Evolutionary conservation across 2,888 invertebrate genomes (phyloP).

Genomic region (Herminia tarsipennalis): DNA sequence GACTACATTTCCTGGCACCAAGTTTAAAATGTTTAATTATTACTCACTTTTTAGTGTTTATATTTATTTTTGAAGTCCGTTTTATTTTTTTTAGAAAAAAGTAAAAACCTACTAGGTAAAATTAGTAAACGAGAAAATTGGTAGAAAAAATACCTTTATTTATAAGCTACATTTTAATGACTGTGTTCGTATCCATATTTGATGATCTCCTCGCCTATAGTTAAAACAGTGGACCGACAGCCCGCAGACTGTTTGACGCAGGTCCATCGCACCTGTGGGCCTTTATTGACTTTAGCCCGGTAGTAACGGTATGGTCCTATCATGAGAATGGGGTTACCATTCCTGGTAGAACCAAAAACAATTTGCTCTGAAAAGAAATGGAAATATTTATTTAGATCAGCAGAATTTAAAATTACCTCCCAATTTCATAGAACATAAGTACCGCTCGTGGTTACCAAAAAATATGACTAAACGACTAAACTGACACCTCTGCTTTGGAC

Average conservation of each 20-base stretch:
- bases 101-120: too few relatives aligned
- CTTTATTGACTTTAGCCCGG: conserved; percentile 8
- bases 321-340: conserved; percentile 26
- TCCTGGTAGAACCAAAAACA: conserved; percentile 17
- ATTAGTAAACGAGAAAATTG: too few relatives aligned
- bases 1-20: too few relatives aligned
- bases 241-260: conserved; percentile 36
- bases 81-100: too few relatives aligned
- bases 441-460: too few relatives aligned
- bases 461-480: too few relatives aligned
- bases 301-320: conserved; percentile 24
- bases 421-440: too few relatives aligned
- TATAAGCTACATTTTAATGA: conserved; percentile 4
- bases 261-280: conserved; percentile 26
- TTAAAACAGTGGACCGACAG: conserved; percentile 39
- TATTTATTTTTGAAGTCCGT: too few relatives aligned
- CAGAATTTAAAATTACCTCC: background rate
- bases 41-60: too few relatives aligned
- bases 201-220: conserved; percentile 16
- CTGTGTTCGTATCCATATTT: conserved; percentile 8
- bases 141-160: too few relatives aligned
- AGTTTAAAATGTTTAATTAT: too few relatives aligned
- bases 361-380: conserved; percentile 26
- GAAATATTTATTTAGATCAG: background rate
- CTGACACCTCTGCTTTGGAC: too few relatives aligned